phyloP scores from a whole-genome alignment of 2,888 invertebrate genomes.

The Ptilodon capucinus region DNA sequence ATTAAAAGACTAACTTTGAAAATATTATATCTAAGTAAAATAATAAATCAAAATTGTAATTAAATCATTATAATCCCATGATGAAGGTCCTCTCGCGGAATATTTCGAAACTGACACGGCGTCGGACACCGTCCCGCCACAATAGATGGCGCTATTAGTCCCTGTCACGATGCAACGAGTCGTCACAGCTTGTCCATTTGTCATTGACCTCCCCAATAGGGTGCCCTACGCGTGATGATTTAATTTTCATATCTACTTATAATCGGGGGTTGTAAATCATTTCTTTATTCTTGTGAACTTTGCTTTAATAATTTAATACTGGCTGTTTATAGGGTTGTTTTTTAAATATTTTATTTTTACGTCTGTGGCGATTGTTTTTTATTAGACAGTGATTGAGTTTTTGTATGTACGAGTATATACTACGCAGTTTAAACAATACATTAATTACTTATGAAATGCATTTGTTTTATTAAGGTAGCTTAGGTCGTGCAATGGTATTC shows the following conservation, averaged over 20 bases:
- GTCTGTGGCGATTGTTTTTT: no score
- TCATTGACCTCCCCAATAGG: conserved; percentile 51
- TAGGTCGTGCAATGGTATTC: no score
- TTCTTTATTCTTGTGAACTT: conserved; percentile 17
- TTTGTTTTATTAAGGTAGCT: no score
- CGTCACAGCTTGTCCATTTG: conserved; percentile 70
- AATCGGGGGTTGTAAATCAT: conserved; percentile 38
- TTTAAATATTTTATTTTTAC: no score
- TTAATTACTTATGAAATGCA: no score
- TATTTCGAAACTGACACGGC: conserved; percentile 43
- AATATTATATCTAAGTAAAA: not conserved
- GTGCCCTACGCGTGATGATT: conserved; percentile 58
- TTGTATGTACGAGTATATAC: no score
- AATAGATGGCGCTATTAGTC: conserved; percentile 78
- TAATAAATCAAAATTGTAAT: not conserved
- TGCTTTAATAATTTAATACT: conserved; percentile 16
- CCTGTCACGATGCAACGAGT: conserved; percentile 54
- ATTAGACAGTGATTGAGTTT: no score
- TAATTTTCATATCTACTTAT: conserved; percentile 61
- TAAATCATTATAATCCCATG: not conserved
- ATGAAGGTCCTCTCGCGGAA: conserved; percentile 45
- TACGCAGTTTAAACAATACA: no score
- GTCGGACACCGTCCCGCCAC: conserved; percentile 55
- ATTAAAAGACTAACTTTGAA: no score
- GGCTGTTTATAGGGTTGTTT: not conserved